A percentile compares a stretch with the other conserved stretches of the same genome.
Conservation (phyloP, 1,140 invertebrate genomes). For the Oryzaephilus surinamensis region DNA sequence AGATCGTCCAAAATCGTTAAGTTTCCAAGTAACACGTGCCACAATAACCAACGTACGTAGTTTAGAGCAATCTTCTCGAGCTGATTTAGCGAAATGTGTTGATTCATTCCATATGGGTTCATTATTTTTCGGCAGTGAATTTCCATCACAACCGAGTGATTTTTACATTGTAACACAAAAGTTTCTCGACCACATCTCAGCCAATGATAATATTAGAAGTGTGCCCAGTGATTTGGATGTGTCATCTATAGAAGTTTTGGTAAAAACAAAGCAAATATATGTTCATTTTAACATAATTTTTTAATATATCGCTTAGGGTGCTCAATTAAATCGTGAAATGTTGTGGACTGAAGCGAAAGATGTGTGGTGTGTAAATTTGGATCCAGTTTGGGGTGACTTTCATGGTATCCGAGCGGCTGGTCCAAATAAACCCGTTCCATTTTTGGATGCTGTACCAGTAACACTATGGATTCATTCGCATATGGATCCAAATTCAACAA, state of each 20-base stretch:
- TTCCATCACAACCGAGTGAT: constrained; percentile 56
- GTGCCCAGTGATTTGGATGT: constrained; percentile 24
- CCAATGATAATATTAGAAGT: constrained; percentile 40
- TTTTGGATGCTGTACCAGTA: constrained; percentile 82
- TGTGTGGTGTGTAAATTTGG: constrained; percentile 78
- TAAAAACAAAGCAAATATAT: constrained; percentile 12
- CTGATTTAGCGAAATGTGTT: constrained; percentile 61
- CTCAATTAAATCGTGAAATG: constrained; percentile 48
- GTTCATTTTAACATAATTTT: neutral
- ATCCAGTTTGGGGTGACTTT: constrained; percentile 91
- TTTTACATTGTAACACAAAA: constrained; percentile 61
- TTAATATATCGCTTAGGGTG: constrained; percentile 14
- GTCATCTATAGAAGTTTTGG: constrained; percentile 21
- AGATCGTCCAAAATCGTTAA: constrained; percentile 70
- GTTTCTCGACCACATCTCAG: constrained; percentile 59
- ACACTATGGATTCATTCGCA: constrained; percentile 63
- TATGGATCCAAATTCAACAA: constrained; percentile 34
- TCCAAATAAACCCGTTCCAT: constrained; percentile 64
- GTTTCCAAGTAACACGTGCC: constrained; percentile 70
- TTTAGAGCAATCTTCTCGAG: constrained; percentile 53
- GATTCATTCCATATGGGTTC: constrained; percentile 61
- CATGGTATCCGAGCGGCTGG: constrained; percentile 63
- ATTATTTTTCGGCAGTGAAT: constrained; percentile 60
- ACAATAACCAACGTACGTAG: constrained; percentile 69
- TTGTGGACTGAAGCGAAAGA: constrained; percentile 75